Conservation (phyloP, 2,113 vertebrate species). For the Alexandromys fortis region DNA sequence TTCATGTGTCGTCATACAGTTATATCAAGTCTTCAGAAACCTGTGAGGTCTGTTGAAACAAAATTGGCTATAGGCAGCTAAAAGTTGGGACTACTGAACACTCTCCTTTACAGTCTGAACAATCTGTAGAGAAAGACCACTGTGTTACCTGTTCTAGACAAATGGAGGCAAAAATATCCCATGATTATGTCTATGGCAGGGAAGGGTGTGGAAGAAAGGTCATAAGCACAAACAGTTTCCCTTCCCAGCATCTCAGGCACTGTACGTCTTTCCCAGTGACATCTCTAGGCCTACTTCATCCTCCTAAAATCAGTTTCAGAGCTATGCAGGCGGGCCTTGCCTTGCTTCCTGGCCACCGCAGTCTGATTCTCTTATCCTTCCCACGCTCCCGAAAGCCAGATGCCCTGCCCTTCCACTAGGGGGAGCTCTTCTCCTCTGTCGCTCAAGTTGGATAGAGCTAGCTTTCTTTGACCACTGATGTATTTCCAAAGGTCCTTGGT, state of each 20-base stretch:
- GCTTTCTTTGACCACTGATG: not conserved
- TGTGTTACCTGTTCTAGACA: not conserved
- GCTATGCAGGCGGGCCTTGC: not conserved
- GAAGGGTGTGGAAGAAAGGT: not conserved
- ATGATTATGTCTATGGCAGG: not conserved
- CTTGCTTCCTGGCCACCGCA: not conserved
- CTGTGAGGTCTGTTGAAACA: not conserved
- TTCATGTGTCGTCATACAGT: not conserved
- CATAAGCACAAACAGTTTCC: not conserved
- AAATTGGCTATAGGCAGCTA: not conserved
- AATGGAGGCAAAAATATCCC: too few species aligned
- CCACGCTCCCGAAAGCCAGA: not conserved
- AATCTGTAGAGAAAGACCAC: not conserved
- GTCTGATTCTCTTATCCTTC: not conserved
- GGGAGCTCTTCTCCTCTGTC: not conserved
- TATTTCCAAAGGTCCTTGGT: not conserved
- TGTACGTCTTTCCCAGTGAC: not conserved
- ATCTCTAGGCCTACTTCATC: not conserved
- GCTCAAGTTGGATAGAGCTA: not conserved
- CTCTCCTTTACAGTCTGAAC: not conserved
- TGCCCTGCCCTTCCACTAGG: not conserved
- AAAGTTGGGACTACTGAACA: not conserved
- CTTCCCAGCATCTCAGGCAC: not conserved
- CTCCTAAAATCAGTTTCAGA: not conserved
- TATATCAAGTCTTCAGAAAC: not conserved